These are phyloP conservation scores for Drosophila guanche DNA, from an alignment of 1,140 invertebrate species.

Conservation along the genomic window DNA sequence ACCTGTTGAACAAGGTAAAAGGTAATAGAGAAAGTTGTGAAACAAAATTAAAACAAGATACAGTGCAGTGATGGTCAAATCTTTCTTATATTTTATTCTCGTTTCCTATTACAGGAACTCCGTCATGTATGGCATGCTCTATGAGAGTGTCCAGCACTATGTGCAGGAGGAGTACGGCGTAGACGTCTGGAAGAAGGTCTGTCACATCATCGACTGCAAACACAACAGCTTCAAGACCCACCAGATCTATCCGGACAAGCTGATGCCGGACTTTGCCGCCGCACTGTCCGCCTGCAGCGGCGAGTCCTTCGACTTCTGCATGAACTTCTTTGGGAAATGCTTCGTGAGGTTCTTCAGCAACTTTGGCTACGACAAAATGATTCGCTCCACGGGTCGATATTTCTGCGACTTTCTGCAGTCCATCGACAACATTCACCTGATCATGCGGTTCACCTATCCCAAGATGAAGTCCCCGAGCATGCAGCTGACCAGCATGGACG, in stretches of 20 bases:
- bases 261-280: conserved; percentile 90
- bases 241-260: conserved; percentile 91
- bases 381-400: conserved; percentile 92
- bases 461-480: conserved; percentile 95
- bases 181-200: conserved; percentile 90
- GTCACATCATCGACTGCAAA: conserved; percentile 88
- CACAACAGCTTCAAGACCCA: conserved; percentile 91
- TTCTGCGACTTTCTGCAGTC: conserved; percentile 95
- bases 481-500: conserved; percentile 91
- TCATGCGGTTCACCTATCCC: conserved; percentile 95
- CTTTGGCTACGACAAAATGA: conserved; percentile 92
- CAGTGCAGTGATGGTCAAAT: too few species aligned
- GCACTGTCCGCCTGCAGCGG: conserved; percentile 85
- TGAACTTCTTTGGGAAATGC: conserved; percentile 93
- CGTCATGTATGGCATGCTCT: conserved; percentile 92
- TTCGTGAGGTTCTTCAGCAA: conserved; percentile 94
- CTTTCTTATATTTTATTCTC: too few species aligned
- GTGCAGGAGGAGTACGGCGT: conserved; percentile 93
- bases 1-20: conserved; percentile 25
- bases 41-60: too few species aligned
- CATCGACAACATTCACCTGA: conserved; percentile 95
- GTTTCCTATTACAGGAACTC: neutral
- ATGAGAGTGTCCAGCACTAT: conserved; percentile 92
- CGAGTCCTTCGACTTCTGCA: conserved; percentile 88
- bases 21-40: too few species aligned